These are phyloP conservation scores for Semaprochilodus insignis DNA, from an alignment of 2,797 vertebrate species.

Conservation along the genomic window DNA sequence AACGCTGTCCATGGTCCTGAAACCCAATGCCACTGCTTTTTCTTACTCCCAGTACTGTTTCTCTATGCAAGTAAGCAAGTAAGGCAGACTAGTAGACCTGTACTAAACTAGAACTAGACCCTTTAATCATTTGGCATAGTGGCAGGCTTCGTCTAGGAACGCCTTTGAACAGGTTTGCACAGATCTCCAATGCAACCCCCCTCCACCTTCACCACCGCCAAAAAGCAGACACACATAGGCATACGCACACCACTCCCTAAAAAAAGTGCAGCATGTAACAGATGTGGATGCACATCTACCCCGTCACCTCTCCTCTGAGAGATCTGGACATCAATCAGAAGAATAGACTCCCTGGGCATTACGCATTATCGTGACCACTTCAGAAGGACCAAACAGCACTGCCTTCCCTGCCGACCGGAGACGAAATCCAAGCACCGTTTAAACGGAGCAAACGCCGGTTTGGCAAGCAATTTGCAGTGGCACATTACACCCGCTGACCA, in stretches of 20 bases:
- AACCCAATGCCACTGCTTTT: neutral
- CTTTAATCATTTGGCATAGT: neutral
- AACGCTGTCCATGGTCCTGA: conserved; percentile 43
- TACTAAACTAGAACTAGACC: neutral
- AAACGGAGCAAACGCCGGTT: neutral
- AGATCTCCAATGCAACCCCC: neutral
- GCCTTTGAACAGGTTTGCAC: neutral
- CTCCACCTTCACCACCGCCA: neutral
- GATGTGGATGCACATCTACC: conserved; percentile 7
- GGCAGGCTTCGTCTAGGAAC: neutral
- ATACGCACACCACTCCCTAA: conserved; percentile 48
- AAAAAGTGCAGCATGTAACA: conserved; percentile 40
- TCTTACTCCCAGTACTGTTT: too few species aligned
- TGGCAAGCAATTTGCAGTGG: neutral
- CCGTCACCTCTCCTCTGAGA: neutral
- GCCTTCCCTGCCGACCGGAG: neutral
- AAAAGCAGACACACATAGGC: conserved; percentile 4
- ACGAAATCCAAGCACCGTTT: neutral
- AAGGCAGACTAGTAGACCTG: neutral
- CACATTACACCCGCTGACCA: neutral
- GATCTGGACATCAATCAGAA: neutral
- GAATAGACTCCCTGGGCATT: neutral
- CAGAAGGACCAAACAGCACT: neutral
- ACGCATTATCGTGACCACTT: neutral
- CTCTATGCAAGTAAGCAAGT: neutral